Conservation (phyloP, 2,113 vertebrate genomes). For the Arothron firmamentum region DNA sequence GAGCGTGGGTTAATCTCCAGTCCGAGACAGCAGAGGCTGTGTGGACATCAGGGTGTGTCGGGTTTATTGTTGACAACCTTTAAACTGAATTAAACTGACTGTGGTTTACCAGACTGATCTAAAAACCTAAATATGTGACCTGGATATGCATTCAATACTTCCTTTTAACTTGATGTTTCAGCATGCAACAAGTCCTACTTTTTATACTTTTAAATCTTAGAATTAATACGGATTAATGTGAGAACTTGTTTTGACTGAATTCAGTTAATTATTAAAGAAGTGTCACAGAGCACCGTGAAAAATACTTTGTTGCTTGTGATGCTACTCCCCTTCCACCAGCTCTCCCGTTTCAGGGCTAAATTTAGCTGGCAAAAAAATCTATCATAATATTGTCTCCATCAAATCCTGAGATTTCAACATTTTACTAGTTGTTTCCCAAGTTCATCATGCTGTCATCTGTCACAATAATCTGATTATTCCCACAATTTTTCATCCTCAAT, state of each 20-base stretch:
- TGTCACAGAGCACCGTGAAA: too few species aligned
- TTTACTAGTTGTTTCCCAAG: not conserved
- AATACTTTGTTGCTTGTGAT: too few species aligned
- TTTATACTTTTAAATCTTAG: too few species aligned
- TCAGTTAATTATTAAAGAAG: too few species aligned
- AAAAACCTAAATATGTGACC: not conserved
- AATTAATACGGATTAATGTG: too few species aligned
- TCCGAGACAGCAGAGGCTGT: not conserved
- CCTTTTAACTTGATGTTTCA: not conserved
- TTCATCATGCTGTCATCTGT: constrained; percentile 1
- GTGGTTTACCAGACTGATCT: not conserved
- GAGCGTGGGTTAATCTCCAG: not conserved
- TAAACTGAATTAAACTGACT: not conserved
- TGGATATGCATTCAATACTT: not conserved
- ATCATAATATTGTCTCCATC: too few species aligned
- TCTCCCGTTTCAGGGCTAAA: too few species aligned
- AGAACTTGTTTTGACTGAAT: too few species aligned
- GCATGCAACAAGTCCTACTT: too few species aligned
- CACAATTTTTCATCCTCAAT: not conserved
- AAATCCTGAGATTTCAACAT: too few species aligned
- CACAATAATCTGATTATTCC: constrained; percentile 12
- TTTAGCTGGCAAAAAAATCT: too few species aligned
- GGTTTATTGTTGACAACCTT: not conserved
- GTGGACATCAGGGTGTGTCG: not conserved
- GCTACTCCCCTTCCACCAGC: too few species aligned